Percentiles rank a stretch among this genome's conserved stretches.
Conservation (phyloP, 1,140 invertebrate genomes). For the Bactericera cockerelli region DNA sequence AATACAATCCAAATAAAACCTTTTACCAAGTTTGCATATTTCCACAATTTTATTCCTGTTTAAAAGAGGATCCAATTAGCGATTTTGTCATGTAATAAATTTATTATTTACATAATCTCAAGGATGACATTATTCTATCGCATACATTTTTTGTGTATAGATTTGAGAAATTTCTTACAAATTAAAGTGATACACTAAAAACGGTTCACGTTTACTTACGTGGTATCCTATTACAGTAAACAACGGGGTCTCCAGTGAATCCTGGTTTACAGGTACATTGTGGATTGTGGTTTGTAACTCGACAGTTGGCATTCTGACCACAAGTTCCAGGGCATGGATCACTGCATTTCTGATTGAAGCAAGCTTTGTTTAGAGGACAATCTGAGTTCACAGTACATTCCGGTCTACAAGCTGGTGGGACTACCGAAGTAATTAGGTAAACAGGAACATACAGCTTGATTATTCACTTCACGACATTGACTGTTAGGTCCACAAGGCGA, state of each 20-base stretch:
- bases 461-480: constrained; percentile 42
- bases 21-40: no score
- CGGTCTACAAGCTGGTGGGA: constrained; percentile 33
- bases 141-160: no score
- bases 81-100: no score
- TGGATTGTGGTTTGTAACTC: constrained; percentile 56
- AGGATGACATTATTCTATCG: no score
- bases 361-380: constrained; percentile 30
- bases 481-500: constrained; percentile 40
- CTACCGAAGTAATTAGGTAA: constrained; percentile 29
- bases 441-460: constrained; percentile 38
- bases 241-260: constrained; percentile 53
- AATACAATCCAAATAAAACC: no score
- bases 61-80: no score
- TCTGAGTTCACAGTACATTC: constrained; percentile 32
- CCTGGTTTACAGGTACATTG: constrained; percentile 48
- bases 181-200: no score
- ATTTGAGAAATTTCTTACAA: no score
- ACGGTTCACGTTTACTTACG: constrained; percentile 33
- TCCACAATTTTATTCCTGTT: no score
- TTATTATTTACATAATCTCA: no score
- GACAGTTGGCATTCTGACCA: constrained; percentile 39
- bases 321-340: constrained; percentile 36
- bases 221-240: constrained; percentile 22
- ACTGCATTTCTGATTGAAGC: constrained; percentile 33